Base-by-base conservation (phyloP, 2,113 vertebrate genomes). In the Acrocephalus arundinaceus region DNA sequence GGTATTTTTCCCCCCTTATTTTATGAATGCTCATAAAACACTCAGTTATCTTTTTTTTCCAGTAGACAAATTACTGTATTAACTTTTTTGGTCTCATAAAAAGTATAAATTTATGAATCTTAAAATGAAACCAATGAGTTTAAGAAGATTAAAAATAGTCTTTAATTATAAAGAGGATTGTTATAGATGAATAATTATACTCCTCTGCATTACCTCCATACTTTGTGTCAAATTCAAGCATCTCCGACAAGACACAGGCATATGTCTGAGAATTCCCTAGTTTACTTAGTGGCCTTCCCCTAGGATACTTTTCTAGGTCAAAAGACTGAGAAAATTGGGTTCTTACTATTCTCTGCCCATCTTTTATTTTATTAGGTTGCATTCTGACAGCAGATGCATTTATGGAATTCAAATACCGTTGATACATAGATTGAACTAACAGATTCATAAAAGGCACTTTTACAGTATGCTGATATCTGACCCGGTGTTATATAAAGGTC, bases 401-500 rank as follows among this genome's bases (percentile, higher is more conserved):
- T 95, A 96, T 63, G 63, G 85, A 80, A 96, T 96, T 96, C 84
- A 77, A 89, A 96, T 92, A 85, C 35, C 96, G 83, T 97, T 6
- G 5, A 75, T 82, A 80, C 68, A 93, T n/a, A 57, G 73, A 58
- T 59, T 89, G 85, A 84, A 43, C 46, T 90, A 97, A 96, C 68
- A 88, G 87, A 63, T 66, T 84, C 70, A 74, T 96, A 91, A 96
- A 93, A 90, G 57, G 57, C 66, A 73, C 70, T 93, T 85, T 92
- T 79, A 91, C 46, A 90, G 70, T 94, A 80, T 2, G 0, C 88
- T 95, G 95, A 72, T 95, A 97, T 92, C 92, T 96, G 88, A 97
- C 95, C 96, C 90, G 95, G 80, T 93, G 95, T 97, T 94, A 55
- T 82, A 94, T 80, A 96, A 96, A 97, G 97, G 93, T 97, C 97